Conservation (phyloP, 2,888 invertebrate genomes). For the Agrotis ipsilon region DNA sequence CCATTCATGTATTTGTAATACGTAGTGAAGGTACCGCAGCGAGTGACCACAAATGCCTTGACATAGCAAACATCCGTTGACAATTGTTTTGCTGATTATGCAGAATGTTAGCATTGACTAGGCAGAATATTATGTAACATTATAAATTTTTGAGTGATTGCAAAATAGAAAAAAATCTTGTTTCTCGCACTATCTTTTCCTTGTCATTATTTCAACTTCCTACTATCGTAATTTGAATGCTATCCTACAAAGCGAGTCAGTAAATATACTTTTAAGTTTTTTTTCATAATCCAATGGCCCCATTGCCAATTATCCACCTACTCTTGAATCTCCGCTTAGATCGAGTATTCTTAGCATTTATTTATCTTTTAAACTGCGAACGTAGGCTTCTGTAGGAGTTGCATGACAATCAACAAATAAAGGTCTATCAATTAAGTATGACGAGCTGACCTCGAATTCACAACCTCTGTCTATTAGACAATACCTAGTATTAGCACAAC, state of each 20-base stretch:
- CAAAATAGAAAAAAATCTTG: not conserved
- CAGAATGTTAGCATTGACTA: not conserved
- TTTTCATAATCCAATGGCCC: no score
- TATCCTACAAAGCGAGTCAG: not conserved
- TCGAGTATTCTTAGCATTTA: not conserved
- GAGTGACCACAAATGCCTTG: constrained; percentile 31
- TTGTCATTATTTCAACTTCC: not conserved
- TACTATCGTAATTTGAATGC: not conserved
- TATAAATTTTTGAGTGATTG: not conserved
- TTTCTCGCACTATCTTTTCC: no score
- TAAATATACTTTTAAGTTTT: not conserved
- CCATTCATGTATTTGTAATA: constrained; percentile 43
- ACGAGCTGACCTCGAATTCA: constrained; percentile 69
- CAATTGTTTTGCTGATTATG: not conserved
- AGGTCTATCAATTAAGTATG: constrained; percentile 70
- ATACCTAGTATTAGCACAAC: constrained; percentile 50
- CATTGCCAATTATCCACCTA: not conserved
- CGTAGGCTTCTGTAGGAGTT: constrained; percentile 56
- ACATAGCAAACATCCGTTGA: constrained; percentile 20
- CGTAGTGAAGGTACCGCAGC: not conserved
- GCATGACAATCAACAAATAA: constrained; percentile 69
- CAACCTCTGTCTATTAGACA: constrained; percentile 64
- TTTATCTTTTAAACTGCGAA: constrained; percentile 3
- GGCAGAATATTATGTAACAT: not conserved
- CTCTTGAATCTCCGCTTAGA: not conserved